Conservation (phyloP, 1,140 invertebrate genomes). For the Sarcophaga peregrina region DNA sequence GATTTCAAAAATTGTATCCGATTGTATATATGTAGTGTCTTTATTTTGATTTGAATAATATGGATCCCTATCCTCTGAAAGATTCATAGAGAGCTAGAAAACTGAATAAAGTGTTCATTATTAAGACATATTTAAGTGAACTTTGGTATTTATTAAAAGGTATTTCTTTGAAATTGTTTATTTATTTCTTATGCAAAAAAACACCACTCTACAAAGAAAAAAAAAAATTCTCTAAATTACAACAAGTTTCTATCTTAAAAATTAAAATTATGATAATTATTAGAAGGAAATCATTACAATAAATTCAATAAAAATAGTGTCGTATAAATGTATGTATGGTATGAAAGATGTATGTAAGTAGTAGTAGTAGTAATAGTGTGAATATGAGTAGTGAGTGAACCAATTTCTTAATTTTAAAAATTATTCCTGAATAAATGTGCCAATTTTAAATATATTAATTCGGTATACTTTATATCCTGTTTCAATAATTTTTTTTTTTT, state of each 20-base stretch:
- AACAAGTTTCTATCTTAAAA: neutral
- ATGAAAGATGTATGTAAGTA: neutral
- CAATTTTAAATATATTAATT: conserved; percentile 17
- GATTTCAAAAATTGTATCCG: too few species aligned
- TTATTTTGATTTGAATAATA: too few species aligned
- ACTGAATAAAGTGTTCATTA: neutral
- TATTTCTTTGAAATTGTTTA: neutral
- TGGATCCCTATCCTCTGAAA: too few species aligned
- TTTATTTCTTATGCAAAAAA: neutral
- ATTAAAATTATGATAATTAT: neutral
- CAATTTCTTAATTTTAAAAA: neutral
- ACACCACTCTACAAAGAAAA: conserved; percentile 9
- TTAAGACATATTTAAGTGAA: neutral
- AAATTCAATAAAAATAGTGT: neutral
- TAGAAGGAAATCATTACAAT: neutral
- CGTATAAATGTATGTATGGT: too few species aligned
- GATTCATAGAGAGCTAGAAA: neutral
- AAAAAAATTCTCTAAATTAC: conserved; percentile 12
- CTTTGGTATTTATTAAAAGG: conserved; percentile 29
- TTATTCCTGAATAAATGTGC: conserved; percentile 24
- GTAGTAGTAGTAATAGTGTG: neutral
- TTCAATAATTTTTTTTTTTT: conserved; percentile 1
- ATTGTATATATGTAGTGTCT: too few species aligned
- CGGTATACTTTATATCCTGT: conserved; percentile 42
- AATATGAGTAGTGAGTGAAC: neutral